Base-by-base conservation (phyloP, 1,140 invertebrate genomes). In the Pogonomyrmex californicus region DNA sequence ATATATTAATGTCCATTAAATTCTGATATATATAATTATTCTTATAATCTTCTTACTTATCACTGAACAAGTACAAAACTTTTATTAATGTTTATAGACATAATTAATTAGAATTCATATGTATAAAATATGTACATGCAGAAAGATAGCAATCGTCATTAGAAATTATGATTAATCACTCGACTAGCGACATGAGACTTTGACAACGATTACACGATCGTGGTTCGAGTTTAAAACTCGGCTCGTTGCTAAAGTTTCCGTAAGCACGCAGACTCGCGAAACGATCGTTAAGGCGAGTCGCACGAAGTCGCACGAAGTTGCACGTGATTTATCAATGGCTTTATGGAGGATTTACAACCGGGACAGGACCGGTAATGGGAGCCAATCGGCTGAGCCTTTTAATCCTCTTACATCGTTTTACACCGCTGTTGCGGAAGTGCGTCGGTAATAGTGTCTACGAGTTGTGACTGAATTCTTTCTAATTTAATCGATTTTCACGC, bases 351-450 rank as follows among this genome's bases (percentile, higher is more conserved):
- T 90, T 88, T 90, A 90, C 89, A 90, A 65, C 36, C 78, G 12
- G 73, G 85, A 89, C 85, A 79, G 88, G 62, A 85, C 68, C 68
- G 86, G 86, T 87, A 90, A 90, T 90, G 86, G 82, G 76, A 90
- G 86, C 76, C 88, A 87, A 90, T 90, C 88, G 89, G 47, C 73
- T 77, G 62, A 60, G 86, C 85, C 86, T 85, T 87, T 89, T 90
- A 90, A 90, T 90, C 89, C 89, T 90, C 89, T 90, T 90, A 90
- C 88, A 90, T 85, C 88, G 89, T 85, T 90, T 83, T 85, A 85
- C 86, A 56, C 83, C 79, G 89, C 71, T 85, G 82, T 66, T 75
- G 66, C 86, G 89, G 73, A 87, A 90, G 88, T 76, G 47, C 76
- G 30, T 60, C 51, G 77, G 3, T 10, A 54, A 71, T 70, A 66